Base-by-base conservation (phyloP, 2,797 vertebrate species). In the Pipistrellus pygmaeus region DNA sequence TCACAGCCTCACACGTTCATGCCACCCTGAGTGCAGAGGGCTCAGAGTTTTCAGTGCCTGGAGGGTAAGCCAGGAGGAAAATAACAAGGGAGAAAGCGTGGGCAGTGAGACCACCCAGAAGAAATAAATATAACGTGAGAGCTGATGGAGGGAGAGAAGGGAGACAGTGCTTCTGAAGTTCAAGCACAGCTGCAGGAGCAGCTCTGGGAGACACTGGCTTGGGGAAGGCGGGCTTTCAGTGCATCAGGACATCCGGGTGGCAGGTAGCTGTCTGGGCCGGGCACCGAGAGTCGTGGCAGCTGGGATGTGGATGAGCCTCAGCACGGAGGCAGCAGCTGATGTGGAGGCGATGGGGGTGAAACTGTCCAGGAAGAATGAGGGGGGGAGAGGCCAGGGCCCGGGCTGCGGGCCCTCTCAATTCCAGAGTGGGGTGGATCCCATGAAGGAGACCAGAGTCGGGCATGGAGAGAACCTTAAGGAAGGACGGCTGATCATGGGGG, bases 321-420 rank as follows among this genome's bases (percentile, higher is more conserved):
- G 66, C 2, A 30, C 0, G 0, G 46, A 48, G 20, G 46, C 3
- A 13, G 32, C 4, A 21, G 38, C 62, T 30, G 21, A 41, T 0
- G 2, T 57, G 44, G 25, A 55, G 21, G 21, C 4, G 9, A 21
- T 2, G 20, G 1, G 32, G n/a, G 41, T 51, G 32, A 55, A 25
- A 51, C 21, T n/a, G 7, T 66, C 75, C 48, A 18, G 72, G 41
- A 21, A 30, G 53, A 55, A 41, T 20, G 46, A 38, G 38, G 38
- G 60, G 66, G 23, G 14, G 44, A 30, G 57, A 91, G 13, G 71
- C 44, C 30, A 5, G 32, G 51, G 6, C 11, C 15, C 5, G 64
- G 14, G 41, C 21, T 41, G 15, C 35, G 35, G 55, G 27, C 5
- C 53, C 66, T 44, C 75, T 78, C 23, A 6, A 20, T 78, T 81